phyloP scores from a whole-genome alignment of 2,113 vertebrate genomes.

The Puma concolor region DNA sequence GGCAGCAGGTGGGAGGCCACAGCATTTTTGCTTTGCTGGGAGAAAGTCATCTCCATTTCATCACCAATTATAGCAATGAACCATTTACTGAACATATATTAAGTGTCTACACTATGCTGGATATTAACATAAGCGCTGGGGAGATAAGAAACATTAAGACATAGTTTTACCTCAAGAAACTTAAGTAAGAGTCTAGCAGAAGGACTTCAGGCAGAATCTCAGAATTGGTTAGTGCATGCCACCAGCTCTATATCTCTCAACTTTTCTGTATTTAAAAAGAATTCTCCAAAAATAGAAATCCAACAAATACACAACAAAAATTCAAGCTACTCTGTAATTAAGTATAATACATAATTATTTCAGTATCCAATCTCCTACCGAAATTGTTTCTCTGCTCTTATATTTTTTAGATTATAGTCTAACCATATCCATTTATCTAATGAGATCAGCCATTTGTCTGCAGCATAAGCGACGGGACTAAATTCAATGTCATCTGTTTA shows the following conservation, averaged over 20 bases:
- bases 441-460: constrained; percentile 71
- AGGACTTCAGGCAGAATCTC: constrained; percentile 19
- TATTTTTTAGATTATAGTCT: constrained; percentile 54
- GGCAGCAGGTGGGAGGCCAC: background rate
- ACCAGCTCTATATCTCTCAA: background rate
- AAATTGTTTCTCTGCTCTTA: constrained; percentile 64
- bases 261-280: constrained; percentile 35
- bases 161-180: constrained; percentile 45
- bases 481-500: constrained; percentile 75
- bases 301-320: constrained; percentile 50
- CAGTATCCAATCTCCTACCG: constrained; percentile 44
- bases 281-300: background rate
- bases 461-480: constrained; percentile 58
- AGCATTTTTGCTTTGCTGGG: constrained; percentile 36
- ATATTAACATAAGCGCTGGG: background rate
- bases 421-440: constrained; percentile 66
- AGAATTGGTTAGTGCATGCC: background rate
- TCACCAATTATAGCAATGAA: background rate
- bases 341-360: constrained; percentile 57
- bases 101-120: background rate
- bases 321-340: constrained; percentile 56
- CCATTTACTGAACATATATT: background rate
- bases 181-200: background rate
- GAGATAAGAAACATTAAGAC: constrained; percentile 5
- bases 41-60: constrained; percentile 4